Evolutionary conservation across 2,797 vertebrate genomes (phyloP), one percentile per base, ranked within the genome.

Genomic region (Gobionotothen gibberifrons): DNA sequence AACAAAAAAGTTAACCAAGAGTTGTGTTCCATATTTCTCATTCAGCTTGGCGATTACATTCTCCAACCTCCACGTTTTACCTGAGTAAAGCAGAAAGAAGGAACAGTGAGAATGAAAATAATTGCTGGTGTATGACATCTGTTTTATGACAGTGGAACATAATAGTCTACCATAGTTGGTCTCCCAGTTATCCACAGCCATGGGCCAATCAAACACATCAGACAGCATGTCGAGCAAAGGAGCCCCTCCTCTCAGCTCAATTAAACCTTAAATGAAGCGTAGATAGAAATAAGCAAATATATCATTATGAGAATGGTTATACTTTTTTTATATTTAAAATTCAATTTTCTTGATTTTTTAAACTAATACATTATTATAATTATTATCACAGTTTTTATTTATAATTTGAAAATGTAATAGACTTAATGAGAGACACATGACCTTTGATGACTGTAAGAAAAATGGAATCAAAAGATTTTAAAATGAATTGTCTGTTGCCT

Each of bases 1-100:
- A 32, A 99, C 93, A 74, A 96, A 98, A 87, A 98, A 95, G 85
- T 96, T 97, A 57, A 99, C 94, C 53, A 99, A 87, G 73, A 97
- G 96, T 48, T 94, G 96, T 87, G 96, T 97, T n/a, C 95, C 96
- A 11, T 97, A 98, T 92, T 94, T 96, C 85, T 95, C 94, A 72
- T 96, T 98, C 74, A 98, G 89, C 81, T 86, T 94, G 71, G 96
- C 95, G 44, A 99, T 91, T 56, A 95, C 87, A 36, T 95, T 92
- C 85, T 99, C 97, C 69, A 95, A 87, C 77, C 81, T 94, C 98
- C 98, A 99, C 0, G 51, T 79, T 68, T 57, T 2, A 81, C 96
- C 98, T 99, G 78, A 62, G 77, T 62, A 72, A 84, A 1, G 8
- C 22, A 78, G 64, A 64, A 12, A 26, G 10, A 74, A 7, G 59